These are phyloP conservation scores for Lagocephalus sceleratus DNA, from an alignment of 2,797 vertebrate genomes.

Conservation along the genomic window DNA sequence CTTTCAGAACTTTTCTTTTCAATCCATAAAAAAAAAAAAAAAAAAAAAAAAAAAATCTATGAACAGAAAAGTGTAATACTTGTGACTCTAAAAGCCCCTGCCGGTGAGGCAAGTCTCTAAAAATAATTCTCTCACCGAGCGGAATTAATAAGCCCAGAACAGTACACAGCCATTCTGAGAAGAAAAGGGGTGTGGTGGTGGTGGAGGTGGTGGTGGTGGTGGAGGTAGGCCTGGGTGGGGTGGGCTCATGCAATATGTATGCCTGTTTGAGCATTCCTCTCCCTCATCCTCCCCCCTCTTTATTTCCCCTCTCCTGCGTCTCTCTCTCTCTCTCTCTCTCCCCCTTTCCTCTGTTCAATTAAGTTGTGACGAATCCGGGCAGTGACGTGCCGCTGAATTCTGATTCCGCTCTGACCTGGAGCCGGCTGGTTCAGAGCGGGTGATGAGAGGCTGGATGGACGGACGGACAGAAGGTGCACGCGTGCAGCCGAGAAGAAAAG, in stretches of 20 bases:
- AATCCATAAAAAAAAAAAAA: constrained; percentile 66
- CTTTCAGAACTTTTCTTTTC: constrained; percentile 58
- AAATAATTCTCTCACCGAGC: constrained; percentile 78
- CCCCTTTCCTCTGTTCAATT: constrained; percentile 66
- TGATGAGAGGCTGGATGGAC: constrained; percentile 22
- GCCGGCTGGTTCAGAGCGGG: constrained; percentile 49
- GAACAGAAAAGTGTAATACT: constrained; percentile 67
- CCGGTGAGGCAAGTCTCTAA: constrained; percentile 73
- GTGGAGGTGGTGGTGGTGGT: constrained; percentile 28
- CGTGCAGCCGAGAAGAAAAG: background rate
- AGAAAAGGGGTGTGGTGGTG: constrained; percentile 69
- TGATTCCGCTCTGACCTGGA: constrained; percentile 60
- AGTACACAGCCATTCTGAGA: constrained; percentile 76
- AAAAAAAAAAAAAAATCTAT: constrained; percentile 67
- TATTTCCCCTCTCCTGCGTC: constrained; percentile 51
- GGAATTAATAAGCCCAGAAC: constrained; percentile 79
- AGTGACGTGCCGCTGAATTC: constrained; percentile 64
- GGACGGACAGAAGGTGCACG: constrained; percentile 1
- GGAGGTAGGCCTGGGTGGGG: constrained; percentile 12
- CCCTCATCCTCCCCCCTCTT: constrained; percentile 61
- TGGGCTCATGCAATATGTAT: constrained; percentile 78
- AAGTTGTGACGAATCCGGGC: constrained; percentile 59
- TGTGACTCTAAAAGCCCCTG: constrained; percentile 77
- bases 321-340: too few relatives aligned
- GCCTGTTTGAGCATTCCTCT: constrained; percentile 71